phyloP scores from a whole-genome alignment of 2,888 invertebrate genomes.

The Eristalinus sepulchralis region DNA sequence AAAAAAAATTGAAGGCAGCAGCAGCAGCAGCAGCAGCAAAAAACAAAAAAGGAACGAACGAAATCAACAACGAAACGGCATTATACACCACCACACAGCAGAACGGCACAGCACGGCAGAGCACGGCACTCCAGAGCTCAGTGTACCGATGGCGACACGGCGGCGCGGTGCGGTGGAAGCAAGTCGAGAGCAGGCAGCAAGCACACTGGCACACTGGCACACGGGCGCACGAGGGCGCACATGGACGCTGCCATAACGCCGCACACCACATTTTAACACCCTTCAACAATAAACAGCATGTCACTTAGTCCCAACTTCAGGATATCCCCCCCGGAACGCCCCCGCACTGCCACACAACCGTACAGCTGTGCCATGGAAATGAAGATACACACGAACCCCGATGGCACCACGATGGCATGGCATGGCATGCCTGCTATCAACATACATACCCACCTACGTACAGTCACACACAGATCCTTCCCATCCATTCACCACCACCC shows the following conservation, averaged over 20 bases:
- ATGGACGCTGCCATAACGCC: conserved; percentile 73
- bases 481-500: neutral
- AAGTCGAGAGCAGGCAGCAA: conserved; percentile 63
- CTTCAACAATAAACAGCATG: conserved; percentile 81
- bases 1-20: neutral
- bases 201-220: conserved; percentile 29
- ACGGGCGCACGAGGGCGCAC: conserved; percentile 61
- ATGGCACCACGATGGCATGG: conserved; percentile 72
- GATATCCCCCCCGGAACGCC: conserved; percentile 73
- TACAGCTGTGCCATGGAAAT: conserved; percentile 76
- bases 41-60: neutral
- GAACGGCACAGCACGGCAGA: conserved; percentile 19
- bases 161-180: neutral
- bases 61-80: conserved; percentile 56
- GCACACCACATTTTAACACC: conserved; percentile 80
- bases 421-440: conserved; percentile 61
- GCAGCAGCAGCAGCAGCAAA: too few species aligned
- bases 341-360: neutral
- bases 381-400: conserved; percentile 78
- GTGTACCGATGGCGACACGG: conserved; percentile 4
- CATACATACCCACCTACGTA: conserved; percentile 51
- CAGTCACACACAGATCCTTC: conserved; percentile 12
- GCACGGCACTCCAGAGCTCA: conserved; percentile 48
- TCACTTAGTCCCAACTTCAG: conserved; percentile 80
- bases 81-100: conserved; percentile 64